Evolutionary conservation across 2,888 invertebrate species (phyloP).

Genomic region (Cacoxenus indagator): DNA sequence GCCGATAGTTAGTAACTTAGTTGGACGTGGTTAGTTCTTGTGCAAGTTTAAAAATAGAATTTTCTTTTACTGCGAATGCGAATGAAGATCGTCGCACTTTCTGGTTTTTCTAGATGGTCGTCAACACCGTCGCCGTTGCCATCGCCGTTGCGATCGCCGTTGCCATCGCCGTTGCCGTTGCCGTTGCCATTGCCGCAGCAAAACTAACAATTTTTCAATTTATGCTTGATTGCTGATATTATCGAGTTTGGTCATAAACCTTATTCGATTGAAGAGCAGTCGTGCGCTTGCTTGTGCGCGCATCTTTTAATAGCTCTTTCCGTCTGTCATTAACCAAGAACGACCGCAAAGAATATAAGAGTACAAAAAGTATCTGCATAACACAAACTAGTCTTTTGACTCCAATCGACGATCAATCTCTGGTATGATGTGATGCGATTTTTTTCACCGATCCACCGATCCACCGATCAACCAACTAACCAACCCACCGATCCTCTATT

Average conservation of each 20-base stretch:
- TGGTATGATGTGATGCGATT: no score
- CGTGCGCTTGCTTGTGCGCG: conserved; percentile 39
- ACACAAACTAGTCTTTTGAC: no score
- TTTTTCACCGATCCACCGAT: not conserved
- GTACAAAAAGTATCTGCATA: not conserved
- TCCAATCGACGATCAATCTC: not conserved
- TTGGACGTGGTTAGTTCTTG: no score
- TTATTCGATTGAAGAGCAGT: conserved; percentile 45
- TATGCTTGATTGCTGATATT: conserved; percentile 41
- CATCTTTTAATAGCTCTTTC: not conserved
- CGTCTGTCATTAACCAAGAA: not conserved
- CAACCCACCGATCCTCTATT: no score
- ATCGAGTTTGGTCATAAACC: conserved; percentile 42
- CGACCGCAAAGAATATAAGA: not conserved
- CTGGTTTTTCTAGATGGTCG: conserved; percentile 19
- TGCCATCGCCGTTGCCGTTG: not conserved
- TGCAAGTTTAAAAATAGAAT: conserved; percentile 10
- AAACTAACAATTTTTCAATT: conserved; percentile 20
- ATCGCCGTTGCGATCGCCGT: not conserved
- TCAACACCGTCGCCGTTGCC: not conserved
- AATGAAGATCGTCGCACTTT: not conserved
- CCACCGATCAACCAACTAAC: no score
- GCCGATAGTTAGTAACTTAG: no score
- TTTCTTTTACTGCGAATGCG: not conserved
- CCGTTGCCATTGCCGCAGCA: not conserved